Percentiles rank a stretch among this genome's conserved stretches.
phyloP scores from a whole-genome alignment of 2,113 vertebrate species.

The Rhipidura dahli region DNA sequence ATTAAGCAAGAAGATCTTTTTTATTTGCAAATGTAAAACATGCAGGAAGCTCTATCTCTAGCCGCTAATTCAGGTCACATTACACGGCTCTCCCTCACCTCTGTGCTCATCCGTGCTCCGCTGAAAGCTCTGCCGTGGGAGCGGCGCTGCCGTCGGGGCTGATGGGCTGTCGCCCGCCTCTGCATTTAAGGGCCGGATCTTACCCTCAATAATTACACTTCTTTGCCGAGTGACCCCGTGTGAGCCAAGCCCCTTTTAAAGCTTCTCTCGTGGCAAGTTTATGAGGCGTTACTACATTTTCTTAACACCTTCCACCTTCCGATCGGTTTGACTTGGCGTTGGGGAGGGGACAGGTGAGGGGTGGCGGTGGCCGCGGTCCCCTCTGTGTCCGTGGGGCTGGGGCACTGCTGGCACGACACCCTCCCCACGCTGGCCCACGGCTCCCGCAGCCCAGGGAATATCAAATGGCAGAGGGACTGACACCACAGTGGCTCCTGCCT shows the following conservation, averaged over 20 bases:
- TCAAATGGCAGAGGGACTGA: rapidly evolving
- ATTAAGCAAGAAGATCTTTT: constrained; percentile 57
- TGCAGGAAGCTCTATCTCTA: neutral
- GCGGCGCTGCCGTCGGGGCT: neutral
- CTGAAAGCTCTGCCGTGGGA: neutral
- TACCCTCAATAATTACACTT: neutral
- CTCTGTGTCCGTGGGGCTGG: neutral
- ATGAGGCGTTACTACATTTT: neutral
- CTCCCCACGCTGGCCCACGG: rapidly evolving
- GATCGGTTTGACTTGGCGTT: neutral
- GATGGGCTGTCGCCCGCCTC: rapidly evolving
- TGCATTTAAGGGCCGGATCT: neutral
- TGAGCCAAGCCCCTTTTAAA: neutral
- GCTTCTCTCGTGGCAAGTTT: neutral
- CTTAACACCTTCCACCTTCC: neutral
- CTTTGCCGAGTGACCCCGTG: neutral
- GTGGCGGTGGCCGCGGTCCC: rapidly evolving
- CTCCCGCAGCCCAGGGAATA: neutral
- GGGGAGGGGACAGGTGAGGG: neutral
- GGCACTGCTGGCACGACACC: neutral
- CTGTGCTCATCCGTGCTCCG: neutral
- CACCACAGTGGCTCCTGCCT: neutral
- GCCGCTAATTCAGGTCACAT: constrained; percentile 27
- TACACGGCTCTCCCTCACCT: neutral
- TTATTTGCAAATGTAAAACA: constrained; percentile 61